Conservation (phyloP, 2,113 vertebrate genomes). For the Ictalurus punctatus region DNA sequence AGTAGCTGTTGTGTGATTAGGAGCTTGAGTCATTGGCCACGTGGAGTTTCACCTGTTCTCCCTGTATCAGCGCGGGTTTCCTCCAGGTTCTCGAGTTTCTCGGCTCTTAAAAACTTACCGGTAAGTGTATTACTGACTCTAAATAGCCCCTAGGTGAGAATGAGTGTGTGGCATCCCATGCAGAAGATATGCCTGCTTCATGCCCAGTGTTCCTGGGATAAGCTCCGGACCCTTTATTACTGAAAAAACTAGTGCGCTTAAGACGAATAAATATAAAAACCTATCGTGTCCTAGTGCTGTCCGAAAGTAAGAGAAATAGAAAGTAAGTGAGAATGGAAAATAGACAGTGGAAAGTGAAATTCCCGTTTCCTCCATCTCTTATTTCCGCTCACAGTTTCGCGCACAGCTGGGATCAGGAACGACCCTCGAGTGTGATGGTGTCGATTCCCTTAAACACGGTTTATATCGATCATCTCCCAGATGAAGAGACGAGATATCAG, state of each 20-base stretch:
- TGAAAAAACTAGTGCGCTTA: neutral
- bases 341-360: neutral
- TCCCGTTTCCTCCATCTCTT: neutral
- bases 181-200: neutral
- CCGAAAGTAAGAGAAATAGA: neutral
- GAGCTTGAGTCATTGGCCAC: too few relatives aligned
- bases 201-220: neutral
- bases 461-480: slow-evolving; percentile 2
- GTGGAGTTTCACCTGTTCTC: too few relatives aligned
- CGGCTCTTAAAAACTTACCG: neutral
- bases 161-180: too few relatives aligned
- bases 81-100: neutral
- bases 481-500: neutral
- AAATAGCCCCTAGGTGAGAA: neutral
- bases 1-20: neutral
- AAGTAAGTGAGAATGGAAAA: neutral
- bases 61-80: neutral
- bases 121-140: neutral
- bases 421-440: neutral
- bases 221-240: neutral
- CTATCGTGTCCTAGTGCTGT: neutral
- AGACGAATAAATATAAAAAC: neutral
- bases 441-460: slow-evolving; percentile 2
- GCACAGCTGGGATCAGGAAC: neutral
- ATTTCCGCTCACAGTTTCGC: neutral